Conservation (phyloP, 1,140 invertebrate genomes). For the Colletes latitarsis region DNA sequence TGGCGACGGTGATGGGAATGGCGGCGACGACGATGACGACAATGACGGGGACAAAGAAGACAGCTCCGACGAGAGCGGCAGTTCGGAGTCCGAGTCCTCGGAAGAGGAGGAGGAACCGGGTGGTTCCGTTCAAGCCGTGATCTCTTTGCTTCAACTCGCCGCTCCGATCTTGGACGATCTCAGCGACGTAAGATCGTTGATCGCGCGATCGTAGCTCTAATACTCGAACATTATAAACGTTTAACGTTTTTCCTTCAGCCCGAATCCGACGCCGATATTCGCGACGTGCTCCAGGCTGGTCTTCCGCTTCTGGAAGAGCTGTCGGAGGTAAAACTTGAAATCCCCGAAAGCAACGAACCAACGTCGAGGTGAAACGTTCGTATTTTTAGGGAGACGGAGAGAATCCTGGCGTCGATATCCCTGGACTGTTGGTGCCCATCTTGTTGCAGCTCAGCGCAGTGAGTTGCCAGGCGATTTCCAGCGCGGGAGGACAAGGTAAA, state of each 20-base stretch:
- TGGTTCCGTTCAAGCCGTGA: slow-evolving; percentile 70
- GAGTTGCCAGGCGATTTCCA: slow-evolving; percentile 22
- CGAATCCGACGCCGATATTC: slow-evolving; percentile 71
- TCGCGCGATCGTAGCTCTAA: neutral
- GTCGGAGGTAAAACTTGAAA: slow-evolving; percentile 67
- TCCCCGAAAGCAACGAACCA: neutral
- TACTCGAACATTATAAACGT: neutral
- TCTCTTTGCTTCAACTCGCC: slow-evolving; percentile 72
- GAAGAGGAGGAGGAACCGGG: slow-evolving; percentile 63
- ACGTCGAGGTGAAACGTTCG: neutral
- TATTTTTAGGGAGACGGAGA: slow-evolving; percentile 72
- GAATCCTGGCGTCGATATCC: slow-evolving; percentile 64
- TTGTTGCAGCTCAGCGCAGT: slow-evolving; percentile 70
- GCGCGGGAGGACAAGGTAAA: neutral
- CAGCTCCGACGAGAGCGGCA: slow-evolving; percentile 6
- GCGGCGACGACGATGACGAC: slow-evolving; percentile 41
- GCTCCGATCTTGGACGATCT: slow-evolving; percentile 77
- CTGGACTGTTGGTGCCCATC: slow-evolving; percentile 69
- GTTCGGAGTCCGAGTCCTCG: slow-evolving; percentile 40
- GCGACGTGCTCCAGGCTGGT: slow-evolving; percentile 68
- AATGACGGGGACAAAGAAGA: neutral
- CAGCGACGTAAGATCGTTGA: slow-evolving; percentile 73
- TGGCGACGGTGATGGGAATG: slow-evolving; percentile 1
- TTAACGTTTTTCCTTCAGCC: slow-evolving; percentile 68
- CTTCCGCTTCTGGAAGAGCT: slow-evolving; percentile 75